Conservation (phyloP, 1,140 invertebrate genomes). For the Drosophila baimaii region DNA sequence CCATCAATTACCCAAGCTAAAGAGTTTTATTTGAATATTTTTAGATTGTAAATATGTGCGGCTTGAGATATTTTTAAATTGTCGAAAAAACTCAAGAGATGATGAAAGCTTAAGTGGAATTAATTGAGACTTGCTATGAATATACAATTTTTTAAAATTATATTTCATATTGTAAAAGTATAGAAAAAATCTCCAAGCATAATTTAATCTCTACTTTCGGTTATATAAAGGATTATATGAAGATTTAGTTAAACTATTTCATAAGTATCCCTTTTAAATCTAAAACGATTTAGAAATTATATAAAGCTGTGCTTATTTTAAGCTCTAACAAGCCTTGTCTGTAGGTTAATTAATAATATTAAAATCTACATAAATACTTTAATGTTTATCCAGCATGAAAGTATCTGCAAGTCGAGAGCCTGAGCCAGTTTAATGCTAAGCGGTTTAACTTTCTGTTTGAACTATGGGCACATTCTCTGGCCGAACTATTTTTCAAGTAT, state of each 20-base stretch:
- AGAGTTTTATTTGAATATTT: constrained; percentile 7
- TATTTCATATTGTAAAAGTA: background rate
- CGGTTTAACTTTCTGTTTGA: constrained; percentile 8
- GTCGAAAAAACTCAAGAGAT: background rate
- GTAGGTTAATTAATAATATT: background rate
- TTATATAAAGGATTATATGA: no score
- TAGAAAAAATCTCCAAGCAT: no score
- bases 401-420: background rate
- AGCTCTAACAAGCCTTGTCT: no score
- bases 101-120: background rate
- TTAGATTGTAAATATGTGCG: background rate
- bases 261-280: no score
- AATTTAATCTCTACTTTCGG: no score
- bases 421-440: background rate
- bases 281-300: background rate
- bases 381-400: constrained; percentile 8
- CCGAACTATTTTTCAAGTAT: constrained; percentile 21
- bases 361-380: background rate
- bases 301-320: background rate
- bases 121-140: background rate
- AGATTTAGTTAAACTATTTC: no score
- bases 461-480: background rate
- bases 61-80: background rate
- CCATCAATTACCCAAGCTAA: background rate
- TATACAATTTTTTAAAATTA: background rate